phyloP scores from a whole-genome alignment of 2,888 invertebrate genomes.

The Tinea pellionella region DNA sequence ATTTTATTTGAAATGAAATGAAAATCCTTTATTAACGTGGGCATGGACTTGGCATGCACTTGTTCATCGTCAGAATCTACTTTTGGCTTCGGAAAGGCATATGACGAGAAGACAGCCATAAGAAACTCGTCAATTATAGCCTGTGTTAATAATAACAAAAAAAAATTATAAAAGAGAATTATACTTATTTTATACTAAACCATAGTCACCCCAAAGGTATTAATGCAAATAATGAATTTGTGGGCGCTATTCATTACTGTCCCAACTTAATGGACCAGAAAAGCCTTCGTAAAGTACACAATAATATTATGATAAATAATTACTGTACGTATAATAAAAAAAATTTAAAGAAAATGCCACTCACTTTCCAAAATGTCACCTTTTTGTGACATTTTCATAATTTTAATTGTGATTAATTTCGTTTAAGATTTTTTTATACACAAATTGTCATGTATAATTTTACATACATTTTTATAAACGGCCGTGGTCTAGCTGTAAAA shows the following conservation, averaged over 20 bases:
- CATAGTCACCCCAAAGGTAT: background rate
- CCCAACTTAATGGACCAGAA: constrained; percentile 11
- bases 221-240: constrained; percentile 13
- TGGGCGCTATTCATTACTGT: constrained; percentile 10
- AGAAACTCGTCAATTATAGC: too few relatives aligned
- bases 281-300: background rate
- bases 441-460: too few relatives aligned
- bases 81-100: too few relatives aligned
- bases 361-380: background rate
- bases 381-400: background rate
- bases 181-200: background rate
- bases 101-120: too few relatives aligned
- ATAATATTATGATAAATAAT: background rate
- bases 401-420: background rate
- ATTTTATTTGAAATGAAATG: too few relatives aligned
- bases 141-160: too few relatives aligned
- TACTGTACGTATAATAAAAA: background rate
- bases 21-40: too few relatives aligned
- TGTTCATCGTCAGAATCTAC: too few relatives aligned
- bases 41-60: too few relatives aligned
- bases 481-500: too few relatives aligned
- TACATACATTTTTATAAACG: too few relatives aligned
- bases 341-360: background rate
- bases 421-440: too few relatives aligned
- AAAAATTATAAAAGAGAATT: background rate